Base-by-base conservation (phyloP, 1,140 invertebrate species). In the Pachypeltis micranthus region DNA sequence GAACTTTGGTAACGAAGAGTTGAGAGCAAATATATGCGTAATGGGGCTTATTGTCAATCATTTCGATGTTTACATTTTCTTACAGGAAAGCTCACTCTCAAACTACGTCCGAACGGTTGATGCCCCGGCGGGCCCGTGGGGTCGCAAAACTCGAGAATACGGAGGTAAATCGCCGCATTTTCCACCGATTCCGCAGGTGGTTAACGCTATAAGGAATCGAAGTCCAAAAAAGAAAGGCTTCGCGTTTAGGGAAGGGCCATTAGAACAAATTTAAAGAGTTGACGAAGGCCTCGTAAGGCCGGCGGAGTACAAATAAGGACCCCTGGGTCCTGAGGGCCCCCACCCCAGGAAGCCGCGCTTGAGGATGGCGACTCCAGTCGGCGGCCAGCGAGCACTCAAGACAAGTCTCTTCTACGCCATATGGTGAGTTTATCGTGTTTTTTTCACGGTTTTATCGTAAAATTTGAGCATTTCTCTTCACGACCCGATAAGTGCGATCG, bases 291-390 rank as follows among this genome's bases (percentile, higher is more conserved):
- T 51, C 47, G 4, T 51, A 51, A 51, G 47, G 47, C 12, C 21
- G 47, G 12, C n/a, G n/a, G 10, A 51, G 47, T 51, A 51, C 47
- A 51, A 51, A 51, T 51, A 51, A 51, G 47, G 47, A 51, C 47
- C 47, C 47, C 7, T 10, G 47, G 7, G 3, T 21, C 21, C 47
- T 16, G 47, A 51, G 31, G 31, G 31, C 21, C 47, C 47, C 47
- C 47, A 51, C 47, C 21, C 47, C 21, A 21, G 47, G 12, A 4
- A 21, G 47, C 10, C 47, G 47, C 4, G 21, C 10, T 21, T 21
- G 47, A 10, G 47, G 47, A 51, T 51, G 47, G 47, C 47, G 7
- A 10, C 47, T 51, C 47, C 47, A 51, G 47, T 51, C 19, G 21
- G 19, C 47, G 47, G 21, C 47, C 47, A 51, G 47, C 47, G 47